phyloP scores from a whole-genome alignment of 2,797 vertebrate genomes.

The Rhyacichthys aspro region DNA sequence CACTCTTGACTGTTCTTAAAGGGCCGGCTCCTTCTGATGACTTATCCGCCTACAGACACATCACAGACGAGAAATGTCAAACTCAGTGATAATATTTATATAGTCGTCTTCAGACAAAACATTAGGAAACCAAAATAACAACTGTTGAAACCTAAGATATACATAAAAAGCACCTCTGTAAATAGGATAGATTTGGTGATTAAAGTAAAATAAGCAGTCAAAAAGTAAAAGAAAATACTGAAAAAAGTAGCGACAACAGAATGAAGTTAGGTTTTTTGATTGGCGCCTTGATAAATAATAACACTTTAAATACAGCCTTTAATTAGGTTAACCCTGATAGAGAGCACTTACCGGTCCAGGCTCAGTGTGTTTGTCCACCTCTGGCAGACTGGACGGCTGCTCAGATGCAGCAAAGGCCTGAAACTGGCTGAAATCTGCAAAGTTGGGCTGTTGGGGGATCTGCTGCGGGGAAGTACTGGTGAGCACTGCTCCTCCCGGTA shows the following conservation, averaged over 20 bases:
- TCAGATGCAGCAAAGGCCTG: constrained; percentile 88
- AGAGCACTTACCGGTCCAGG: constrained; percentile 79
- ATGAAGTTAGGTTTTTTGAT: no score
- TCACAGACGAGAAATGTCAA: neutral
- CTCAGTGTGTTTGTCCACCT: constrained; percentile 88
- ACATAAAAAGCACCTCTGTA: no score
- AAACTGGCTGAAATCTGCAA: constrained; percentile 99
- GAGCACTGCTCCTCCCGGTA: constrained; percentile 63
- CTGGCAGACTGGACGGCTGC: constrained; percentile 82
- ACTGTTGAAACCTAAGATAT: no score
- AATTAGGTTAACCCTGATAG: neutral
- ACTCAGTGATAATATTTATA: no score
- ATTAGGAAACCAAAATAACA: no score
- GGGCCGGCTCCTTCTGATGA: constrained; percentile 84
- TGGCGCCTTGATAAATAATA: no score
- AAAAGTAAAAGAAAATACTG: no score
- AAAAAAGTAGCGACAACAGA: no score
- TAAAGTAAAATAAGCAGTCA: no score
- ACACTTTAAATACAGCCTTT: no score
- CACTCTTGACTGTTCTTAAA: constrained; percentile 89
- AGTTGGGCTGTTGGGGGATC: constrained; percentile 98
- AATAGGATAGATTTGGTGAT: no score
- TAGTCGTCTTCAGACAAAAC: no score
- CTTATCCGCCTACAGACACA: constrained; percentile 85
- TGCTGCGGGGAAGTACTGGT: constrained; percentile 94